Evolutionary conservation across 2,113 vertebrate genomes (phyloP).

Genomic region (Menura novaehollandiae): DNA sequence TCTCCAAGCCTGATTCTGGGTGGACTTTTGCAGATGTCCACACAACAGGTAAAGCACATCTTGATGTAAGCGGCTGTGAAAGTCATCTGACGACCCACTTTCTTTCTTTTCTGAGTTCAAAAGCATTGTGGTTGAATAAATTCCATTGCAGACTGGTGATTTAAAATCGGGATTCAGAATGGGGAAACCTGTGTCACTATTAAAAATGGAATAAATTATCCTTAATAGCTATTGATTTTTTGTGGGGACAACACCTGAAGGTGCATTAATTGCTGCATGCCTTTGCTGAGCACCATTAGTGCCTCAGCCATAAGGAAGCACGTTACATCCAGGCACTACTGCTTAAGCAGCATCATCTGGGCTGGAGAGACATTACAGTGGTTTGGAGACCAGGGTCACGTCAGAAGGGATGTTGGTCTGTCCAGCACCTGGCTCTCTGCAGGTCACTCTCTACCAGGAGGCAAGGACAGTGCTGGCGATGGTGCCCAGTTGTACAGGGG

Average conservation of each 20-base stretch:
- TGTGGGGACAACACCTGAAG: not conserved
- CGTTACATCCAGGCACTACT: not conserved
- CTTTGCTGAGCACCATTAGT: not conserved
- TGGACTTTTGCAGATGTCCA: not conserved
- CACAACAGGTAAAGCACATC: not conserved
- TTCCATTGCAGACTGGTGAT: not conserved
- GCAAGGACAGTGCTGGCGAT: not conserved
- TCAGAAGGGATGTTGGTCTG: not conserved
- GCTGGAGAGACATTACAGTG: not conserved
- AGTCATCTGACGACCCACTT: not conserved
- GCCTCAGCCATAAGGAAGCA: not conserved
- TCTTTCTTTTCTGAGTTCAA: not conserved
- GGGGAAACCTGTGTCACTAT: not conserved
- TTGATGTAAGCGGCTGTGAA: not conserved
- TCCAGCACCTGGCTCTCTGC: not conserved
- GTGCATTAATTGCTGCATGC: not conserved
- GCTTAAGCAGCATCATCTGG: not conserved
- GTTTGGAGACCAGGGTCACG: not conserved
- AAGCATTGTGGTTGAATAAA: not conserved
- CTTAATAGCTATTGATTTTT: conserved; percentile 19
- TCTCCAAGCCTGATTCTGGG: not conserved
- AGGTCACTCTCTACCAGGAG: rapidly evolving
- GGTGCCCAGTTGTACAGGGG: not conserved
- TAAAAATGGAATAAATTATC: conserved; percentile 9
- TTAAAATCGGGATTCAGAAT: not conserved